Evolutionary conservation across 2,797 vertebrate species (phyloP).

Genomic region (Gouania willdenowi): DNA sequence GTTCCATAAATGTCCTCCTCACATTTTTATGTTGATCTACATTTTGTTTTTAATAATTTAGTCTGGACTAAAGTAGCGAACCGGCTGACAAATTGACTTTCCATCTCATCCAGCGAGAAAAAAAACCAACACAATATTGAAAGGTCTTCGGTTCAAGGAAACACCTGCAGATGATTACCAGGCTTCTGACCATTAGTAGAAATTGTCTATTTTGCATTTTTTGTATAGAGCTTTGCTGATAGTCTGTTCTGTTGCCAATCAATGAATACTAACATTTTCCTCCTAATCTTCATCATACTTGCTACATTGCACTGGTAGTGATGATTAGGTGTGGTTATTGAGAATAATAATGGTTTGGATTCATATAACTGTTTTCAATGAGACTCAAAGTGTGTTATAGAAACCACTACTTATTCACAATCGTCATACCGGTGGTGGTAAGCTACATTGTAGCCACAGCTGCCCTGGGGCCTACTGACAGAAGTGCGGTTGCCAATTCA

Average conservation of each 20-base stretch:
- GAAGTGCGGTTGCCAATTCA: no score
- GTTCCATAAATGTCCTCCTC: neutral
- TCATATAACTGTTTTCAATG: no score
- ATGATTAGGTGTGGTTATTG: conserved; percentile 13
- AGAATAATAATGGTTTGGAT: no score
- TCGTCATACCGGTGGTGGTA: no score
- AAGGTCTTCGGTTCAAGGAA: neutral
- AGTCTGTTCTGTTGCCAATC: neutral
- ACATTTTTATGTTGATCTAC: neutral
- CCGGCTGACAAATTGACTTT: neutral
- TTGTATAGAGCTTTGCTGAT: conserved; percentile 9
- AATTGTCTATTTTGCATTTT: conserved; percentile 25
- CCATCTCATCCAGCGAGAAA: neutral
- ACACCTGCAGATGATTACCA: conserved; percentile 36
- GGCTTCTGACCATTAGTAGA: conserved; percentile 25
- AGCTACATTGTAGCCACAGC: no score
- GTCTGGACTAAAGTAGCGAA: neutral
- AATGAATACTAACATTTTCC: neutral
- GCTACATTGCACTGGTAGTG: neutral
- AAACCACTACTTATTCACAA: no score
- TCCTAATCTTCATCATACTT: no score
- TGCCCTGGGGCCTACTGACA: no score
- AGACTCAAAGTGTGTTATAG: no score
- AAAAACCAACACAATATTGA: conserved; percentile 2
- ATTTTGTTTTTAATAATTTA: neutral